Percentiles rank a stretch among this genome's conserved stretches.
Evolutionary conservation across 2,888 invertebrate species (phyloP).

Genomic region (Mallateleia sp.): DNA sequence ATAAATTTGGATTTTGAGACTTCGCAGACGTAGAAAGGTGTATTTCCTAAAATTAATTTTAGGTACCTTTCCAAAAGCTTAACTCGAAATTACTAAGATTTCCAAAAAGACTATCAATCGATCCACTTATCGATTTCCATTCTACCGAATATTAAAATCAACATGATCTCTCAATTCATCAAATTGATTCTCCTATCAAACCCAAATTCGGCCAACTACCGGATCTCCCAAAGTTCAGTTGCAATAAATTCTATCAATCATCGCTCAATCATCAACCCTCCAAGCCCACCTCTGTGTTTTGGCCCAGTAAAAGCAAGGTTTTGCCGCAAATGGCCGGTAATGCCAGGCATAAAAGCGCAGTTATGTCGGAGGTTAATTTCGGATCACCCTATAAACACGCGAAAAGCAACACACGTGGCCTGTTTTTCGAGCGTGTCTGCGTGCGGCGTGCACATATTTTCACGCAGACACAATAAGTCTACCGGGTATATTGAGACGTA

Average conservation of each 20-base stretch:
- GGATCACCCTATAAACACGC: constrained; percentile 74
- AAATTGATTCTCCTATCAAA: not conserved
- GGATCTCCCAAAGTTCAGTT: not conserved
- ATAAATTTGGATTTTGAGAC: too few relatives aligned
- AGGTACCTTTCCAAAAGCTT: too few relatives aligned
- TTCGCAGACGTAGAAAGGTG: too few relatives aligned
- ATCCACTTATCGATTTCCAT: too few relatives aligned
- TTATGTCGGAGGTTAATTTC: constrained; percentile 73
- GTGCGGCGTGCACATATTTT: constrained; percentile 58
- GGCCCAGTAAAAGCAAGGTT: constrained; percentile 49
- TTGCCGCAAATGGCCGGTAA: constrained; percentile 65
- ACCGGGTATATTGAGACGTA: constrained; percentile 87
- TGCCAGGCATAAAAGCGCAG: constrained; percentile 64
- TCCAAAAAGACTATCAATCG: too few relatives aligned
- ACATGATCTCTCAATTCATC: too few relatives aligned
- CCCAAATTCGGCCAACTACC: constrained; percentile 19
- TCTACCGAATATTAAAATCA: too few relatives aligned
- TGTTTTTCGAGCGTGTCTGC: constrained; percentile 58
- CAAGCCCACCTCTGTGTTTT: constrained; percentile 19
- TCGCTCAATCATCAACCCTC: constrained; percentile 23
- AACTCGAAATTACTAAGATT: too few relatives aligned
- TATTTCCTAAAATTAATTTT: too few relatives aligned
- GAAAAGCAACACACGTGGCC: constrained; percentile 69
- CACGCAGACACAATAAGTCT: constrained; percentile 70
- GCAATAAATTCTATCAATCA: constrained; percentile 65